A percentile compares a stretch with the other conserved stretches of the same genome.
Conservation (phyloP, 1,140 invertebrate species). For the Ceratosolen fusciceps region DNA sequence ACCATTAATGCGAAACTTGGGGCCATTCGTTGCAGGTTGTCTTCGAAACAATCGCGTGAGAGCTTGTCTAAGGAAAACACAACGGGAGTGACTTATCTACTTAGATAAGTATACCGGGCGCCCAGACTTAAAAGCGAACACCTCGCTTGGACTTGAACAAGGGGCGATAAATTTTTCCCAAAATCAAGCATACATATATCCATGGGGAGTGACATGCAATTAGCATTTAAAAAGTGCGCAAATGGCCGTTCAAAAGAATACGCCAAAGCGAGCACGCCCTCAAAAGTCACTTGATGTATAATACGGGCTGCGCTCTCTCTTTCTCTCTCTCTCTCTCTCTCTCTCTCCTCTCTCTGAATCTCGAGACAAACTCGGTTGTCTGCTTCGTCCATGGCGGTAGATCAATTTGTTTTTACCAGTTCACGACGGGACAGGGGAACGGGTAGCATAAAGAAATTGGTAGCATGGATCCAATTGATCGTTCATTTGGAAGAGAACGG, state of each 20-base stretch:
- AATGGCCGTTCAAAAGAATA: neutral
- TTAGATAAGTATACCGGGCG: neutral
- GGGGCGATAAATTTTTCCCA: conserved; percentile 14
- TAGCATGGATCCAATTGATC: conserved; percentile 28
- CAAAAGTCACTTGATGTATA: conserved; percentile 49
- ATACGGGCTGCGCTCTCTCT: conserved; percentile 36
- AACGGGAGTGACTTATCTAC: conserved; percentile 18
- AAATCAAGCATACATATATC: conserved; percentile 13
- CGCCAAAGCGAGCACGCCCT: neutral
- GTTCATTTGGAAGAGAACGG: conserved; percentile 35
- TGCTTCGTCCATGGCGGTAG: conserved; percentile 46
- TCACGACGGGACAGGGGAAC: no score
- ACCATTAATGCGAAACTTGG: neutral
- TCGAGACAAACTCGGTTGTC: conserved; percentile 45
- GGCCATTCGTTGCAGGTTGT: neutral
- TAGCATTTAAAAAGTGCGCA: conserved; percentile 28
- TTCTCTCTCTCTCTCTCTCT: neutral
- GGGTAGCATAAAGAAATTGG: neutral
- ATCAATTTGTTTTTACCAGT: conserved; percentile 54
- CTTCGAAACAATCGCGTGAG: conserved; percentile 13
- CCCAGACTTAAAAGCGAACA: neutral
- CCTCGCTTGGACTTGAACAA: neutral
- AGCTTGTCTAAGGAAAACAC: conserved; percentile 2
- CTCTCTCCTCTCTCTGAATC: neutral
- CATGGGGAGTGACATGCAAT: neutral